phyloP scores from a whole-genome alignment of 2,113 vertebrate species.

The Vulpes vulpes region DNA sequence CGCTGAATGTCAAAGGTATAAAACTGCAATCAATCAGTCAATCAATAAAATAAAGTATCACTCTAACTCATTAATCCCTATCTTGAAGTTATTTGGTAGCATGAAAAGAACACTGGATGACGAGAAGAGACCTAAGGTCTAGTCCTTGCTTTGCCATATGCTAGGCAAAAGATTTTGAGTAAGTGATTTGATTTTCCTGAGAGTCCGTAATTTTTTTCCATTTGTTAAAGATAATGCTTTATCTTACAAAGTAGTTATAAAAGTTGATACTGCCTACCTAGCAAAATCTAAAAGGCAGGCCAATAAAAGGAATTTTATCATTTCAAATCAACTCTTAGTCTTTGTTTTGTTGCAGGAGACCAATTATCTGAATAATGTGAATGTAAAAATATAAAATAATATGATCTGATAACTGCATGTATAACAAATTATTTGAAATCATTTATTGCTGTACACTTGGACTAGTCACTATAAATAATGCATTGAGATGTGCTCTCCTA shows the following conservation, averaged over 20 bases:
- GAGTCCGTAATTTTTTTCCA: constrained; percentile 17
- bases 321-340: background rate
- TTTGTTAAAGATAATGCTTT: background rate
- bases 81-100: background rate
- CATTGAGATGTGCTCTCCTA: background rate
- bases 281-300: background rate
- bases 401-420: background rate
- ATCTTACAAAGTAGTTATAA: background rate
- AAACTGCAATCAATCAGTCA: no score
- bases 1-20: no score
- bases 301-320: background rate
- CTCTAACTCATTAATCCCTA: background rate
- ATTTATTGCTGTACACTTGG: background rate
- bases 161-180: background rate
- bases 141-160: background rate
- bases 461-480: background rate
- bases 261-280: background rate
- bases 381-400: constrained; percentile 39
- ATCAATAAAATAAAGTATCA: background rate
- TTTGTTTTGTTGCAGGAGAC: background rate
- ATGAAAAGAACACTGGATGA: background rate
- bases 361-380: background rate
- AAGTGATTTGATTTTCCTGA: constrained; percentile 14
- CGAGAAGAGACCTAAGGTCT: background rate
- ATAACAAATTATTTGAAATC: background rate